Evolutionary conservation across 2,888 invertebrate genomes (phyloP).

Genomic region (Mayetiola destructor): DNA sequence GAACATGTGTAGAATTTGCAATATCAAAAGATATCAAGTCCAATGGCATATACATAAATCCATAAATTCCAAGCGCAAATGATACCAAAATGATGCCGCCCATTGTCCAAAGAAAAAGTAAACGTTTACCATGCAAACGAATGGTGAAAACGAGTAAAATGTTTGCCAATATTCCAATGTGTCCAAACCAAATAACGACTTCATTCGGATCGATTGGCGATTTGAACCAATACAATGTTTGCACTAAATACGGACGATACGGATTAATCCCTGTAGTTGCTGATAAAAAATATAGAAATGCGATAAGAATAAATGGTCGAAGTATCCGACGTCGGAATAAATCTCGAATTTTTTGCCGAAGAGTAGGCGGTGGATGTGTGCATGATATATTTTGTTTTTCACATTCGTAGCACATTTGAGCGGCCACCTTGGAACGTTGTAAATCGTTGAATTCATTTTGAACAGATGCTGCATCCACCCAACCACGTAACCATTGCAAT

Average conservation of each 20-base stretch:
- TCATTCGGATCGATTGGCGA: constrained; percentile 31
- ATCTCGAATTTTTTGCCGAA: constrained; percentile 24
- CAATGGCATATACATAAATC: neutral
- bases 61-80: neutral
- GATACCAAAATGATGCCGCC: neutral
- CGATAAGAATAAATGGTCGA: constrained; percentile 38
- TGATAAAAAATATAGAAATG: constrained; percentile 40
- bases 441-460: constrained; percentile 22
- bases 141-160: neutral
- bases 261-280: constrained; percentile 39
- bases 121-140: neutral
- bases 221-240: constrained; percentile 35
- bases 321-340: constrained; percentile 39
- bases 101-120: neutral
- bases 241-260: constrained; percentile 42
- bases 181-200: constrained; percentile 34
- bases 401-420: constrained; percentile 20
- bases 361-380: constrained; percentile 28
- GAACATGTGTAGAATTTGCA: neutral
- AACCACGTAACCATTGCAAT: constrained; percentile 41
- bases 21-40: neutral
- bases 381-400: constrained; percentile 18
- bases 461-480: constrained; percentile 20
- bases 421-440: constrained; percentile 19
- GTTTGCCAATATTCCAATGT: neutral